Conservation (phyloP, 2,113 vertebrate genomes). For the Australoheros scitulus region DNA sequence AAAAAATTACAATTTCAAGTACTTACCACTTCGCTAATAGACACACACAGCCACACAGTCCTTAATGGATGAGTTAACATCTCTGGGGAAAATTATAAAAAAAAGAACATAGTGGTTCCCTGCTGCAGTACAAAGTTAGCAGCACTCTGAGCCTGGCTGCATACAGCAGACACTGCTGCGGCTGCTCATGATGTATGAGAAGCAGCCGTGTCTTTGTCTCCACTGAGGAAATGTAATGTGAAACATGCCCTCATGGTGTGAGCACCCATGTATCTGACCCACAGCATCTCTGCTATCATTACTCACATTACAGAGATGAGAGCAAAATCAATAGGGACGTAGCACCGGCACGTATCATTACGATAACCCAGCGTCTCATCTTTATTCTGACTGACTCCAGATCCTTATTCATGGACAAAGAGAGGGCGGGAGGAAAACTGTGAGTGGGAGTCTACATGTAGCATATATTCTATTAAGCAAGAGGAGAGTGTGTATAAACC, state of each 20-base stretch:
- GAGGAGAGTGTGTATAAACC: slow-evolving; percentile 16
- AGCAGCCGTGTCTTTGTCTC: background rate
- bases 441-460: slow-evolving; percentile 10
- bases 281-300: slow-evolving; percentile 43
- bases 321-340: slow-evolving; percentile 55
- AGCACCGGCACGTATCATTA: slow-evolving; percentile 49
- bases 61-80: background rate
- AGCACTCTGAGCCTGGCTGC: background rate
- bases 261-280: slow-evolving; percentile 33
- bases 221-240: background rate
- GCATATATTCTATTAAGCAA: slow-evolving; percentile 3
- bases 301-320: slow-evolving; percentile 54
- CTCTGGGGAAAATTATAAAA: background rate
- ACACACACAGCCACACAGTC: background rate
- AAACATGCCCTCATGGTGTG: slow-evolving; percentile 20
- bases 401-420: slow-evolving; percentile 45
- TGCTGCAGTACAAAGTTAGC: background rate
- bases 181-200: slow-evolving; percentile 17
- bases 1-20: background rate
- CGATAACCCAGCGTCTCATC: slow-evolving; percentile 48
- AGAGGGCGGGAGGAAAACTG: background rate
- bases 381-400: slow-evolving; percentile 32
- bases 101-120: background rate
- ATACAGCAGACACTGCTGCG: background rate
- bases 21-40: background rate